These are phyloP conservation scores for Oreochromis grahami DNA, from an alignment of 2,797 vertebrate species.

Conservation along the genomic window DNA sequence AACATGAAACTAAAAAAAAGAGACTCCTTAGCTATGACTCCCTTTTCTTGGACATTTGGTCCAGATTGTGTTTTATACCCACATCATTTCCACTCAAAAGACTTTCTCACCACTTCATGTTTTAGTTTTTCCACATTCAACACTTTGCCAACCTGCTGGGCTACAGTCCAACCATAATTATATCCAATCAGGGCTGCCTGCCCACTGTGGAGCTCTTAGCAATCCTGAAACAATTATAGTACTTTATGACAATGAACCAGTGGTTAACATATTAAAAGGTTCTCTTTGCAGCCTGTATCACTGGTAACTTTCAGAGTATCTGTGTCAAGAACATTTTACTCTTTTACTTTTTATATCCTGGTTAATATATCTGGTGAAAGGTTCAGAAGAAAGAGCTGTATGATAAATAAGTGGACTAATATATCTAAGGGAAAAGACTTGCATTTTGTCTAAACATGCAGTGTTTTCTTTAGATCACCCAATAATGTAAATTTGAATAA, in stretches of 20 bases:
- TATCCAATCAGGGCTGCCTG: neutral
- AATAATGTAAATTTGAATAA: neutral
- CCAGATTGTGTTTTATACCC: neutral
- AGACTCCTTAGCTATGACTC: neutral
- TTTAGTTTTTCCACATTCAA: neutral
- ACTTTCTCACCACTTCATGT: neutral
- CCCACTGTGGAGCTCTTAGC: neutral
- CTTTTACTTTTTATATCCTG: neutral
- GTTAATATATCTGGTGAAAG: neutral
- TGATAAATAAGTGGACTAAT: neutral
- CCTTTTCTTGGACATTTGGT: neutral
- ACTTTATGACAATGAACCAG: neutral
- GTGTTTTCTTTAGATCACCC: neutral
- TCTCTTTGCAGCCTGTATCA: neutral
- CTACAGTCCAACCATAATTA: neutral
- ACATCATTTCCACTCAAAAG: neutral
- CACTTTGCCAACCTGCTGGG: neutral
- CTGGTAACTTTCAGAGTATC: neutral
- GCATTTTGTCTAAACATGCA: neutral
- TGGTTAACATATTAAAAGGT: neutral
- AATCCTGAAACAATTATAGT: neutral
- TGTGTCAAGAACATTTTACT: neutral
- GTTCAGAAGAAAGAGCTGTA: neutral
- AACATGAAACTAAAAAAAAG: neutral
- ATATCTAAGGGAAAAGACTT: neutral